A percentile compares a stretch with the other conserved stretches of the same genome.
Evolutionary conservation across 2,113 vertebrate species (phyloP).

Genomic region (Lamprotornis superbus): DNA sequence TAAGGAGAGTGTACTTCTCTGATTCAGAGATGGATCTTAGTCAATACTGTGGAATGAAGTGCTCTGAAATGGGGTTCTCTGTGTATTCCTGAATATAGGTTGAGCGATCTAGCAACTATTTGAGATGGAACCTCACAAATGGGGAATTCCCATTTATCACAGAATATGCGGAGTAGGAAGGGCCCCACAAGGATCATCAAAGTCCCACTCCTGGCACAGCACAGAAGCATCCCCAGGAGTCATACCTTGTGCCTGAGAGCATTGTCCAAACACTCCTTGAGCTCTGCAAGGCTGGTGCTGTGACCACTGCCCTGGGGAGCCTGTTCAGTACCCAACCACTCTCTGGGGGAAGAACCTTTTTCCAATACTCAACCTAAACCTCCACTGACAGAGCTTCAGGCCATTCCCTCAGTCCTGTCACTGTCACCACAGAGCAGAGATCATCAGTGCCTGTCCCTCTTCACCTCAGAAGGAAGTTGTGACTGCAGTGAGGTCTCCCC

Average conservation of each 20-base stretch:
- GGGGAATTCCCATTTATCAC: neutral
- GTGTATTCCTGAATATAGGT: neutral
- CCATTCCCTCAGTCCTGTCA: accelerated
- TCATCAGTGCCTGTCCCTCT: neutral
- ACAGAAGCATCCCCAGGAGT: neutral
- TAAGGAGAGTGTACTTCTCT: neutral
- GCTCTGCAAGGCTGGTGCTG: neutral
- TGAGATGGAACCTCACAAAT: neutral
- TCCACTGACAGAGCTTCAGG: neutral
- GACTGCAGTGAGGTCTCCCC: neutral
- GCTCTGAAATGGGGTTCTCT: neutral
- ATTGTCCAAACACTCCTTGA: neutral
- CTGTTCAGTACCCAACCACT: neutral
- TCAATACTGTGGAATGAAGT: neutral
- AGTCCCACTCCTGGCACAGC: neutral
- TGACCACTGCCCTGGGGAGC: neutral
- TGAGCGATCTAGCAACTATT: neutral
- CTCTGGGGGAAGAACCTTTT: neutral
- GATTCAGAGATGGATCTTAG: neutral
- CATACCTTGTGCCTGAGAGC: accelerated
- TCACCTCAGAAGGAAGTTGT: accelerated
- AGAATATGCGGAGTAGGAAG: neutral
- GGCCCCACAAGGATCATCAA: neutral
- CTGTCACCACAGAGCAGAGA: neutral
- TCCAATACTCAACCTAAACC: neutral